These are phyloP conservation scores for Hydrolagus affinis DNA, from an alignment of 2,113 vertebrate species.

Conservation along the genomic window DNA sequence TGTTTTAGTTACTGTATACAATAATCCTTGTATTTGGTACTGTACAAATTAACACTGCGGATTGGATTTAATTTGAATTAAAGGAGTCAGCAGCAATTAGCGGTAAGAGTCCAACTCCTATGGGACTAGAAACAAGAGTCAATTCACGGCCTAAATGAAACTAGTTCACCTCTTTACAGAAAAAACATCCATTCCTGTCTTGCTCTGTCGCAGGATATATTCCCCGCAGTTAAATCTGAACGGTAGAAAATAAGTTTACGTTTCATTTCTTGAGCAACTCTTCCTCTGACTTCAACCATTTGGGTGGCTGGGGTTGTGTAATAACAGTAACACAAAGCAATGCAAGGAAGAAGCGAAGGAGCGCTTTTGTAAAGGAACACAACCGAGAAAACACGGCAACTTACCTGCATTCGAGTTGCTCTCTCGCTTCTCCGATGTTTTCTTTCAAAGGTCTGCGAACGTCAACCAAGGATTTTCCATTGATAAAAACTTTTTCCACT, in stretches of 20 bases:
- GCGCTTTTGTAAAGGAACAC: background rate
- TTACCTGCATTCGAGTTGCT: constrained; percentile 17
- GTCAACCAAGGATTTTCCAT: background rate
- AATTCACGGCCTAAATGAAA: background rate
- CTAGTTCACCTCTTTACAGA: background rate
- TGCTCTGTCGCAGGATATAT: background rate
- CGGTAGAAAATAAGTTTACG: background rate
- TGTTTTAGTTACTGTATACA: no score
- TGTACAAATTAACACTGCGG: no score
- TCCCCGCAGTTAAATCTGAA: background rate
- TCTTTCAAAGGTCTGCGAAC: constrained; percentile 7
- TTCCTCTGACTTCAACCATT: background rate
- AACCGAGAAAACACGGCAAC: background rate
- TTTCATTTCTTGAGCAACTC: background rate
- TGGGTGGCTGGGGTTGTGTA: background rate
- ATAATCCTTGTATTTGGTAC: no score
- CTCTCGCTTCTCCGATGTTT: background rate
- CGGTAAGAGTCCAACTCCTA: background rate
- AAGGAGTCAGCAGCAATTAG: background rate
- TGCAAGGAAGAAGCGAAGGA: no score
- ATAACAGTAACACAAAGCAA: background rate
- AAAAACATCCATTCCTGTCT: background rate
- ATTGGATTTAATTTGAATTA: no score
- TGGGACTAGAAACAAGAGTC: background rate
- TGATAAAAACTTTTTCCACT: background rate